Percentiles rank a stretch among this genome's conserved stretches.
phyloP scores from a whole-genome alignment of 2,113 vertebrate genomes.

The Chaetops frenatus region DNA sequence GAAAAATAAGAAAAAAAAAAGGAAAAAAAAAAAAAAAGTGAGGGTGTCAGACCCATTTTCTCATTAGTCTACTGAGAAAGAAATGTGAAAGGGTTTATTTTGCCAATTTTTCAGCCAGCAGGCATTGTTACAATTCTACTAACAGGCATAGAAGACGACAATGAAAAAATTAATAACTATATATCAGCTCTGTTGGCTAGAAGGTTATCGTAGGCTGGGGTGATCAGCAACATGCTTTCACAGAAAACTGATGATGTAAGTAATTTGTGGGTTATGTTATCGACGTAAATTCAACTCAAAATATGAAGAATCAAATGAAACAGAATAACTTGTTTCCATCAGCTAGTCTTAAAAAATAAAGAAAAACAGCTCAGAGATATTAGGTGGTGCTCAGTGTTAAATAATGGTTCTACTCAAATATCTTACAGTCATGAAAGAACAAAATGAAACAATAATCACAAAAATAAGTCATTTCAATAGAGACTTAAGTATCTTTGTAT shows the following conservation, averaged over 20 bases:
- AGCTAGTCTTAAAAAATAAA: too few relatives aligned
- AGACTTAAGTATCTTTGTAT: not conserved
- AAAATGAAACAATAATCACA: not conserved
- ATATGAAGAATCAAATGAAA: not conserved
- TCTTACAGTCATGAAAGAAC: not conserved
- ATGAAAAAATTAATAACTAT: not conserved
- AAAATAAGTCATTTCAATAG: not conserved
- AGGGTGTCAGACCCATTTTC: not conserved
- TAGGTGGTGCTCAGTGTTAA: not conserved
- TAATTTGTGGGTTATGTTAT: not conserved
- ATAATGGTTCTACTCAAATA: not conserved
- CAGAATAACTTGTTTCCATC: not conserved
- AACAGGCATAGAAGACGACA: not conserved
- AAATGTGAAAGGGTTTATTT: not conserved
- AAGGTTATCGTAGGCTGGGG: not conserved
- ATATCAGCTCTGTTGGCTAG: not conserved
- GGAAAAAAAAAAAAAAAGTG: not conserved
- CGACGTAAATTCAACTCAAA: not conserved
- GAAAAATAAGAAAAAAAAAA: too few relatives aligned
- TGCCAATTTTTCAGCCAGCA: slow-evolving; percentile 34
- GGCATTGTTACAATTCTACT: not conserved
- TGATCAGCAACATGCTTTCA: not conserved
- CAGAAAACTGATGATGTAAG: not conserved
- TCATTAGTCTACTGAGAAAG: slow-evolving; percentile 20
- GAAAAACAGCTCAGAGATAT: not conserved